These are phyloP conservation scores for Cheilosia impressa DNA, from an alignment of 2,888 invertebrate genomes.

Conservation along the genomic window DNA sequence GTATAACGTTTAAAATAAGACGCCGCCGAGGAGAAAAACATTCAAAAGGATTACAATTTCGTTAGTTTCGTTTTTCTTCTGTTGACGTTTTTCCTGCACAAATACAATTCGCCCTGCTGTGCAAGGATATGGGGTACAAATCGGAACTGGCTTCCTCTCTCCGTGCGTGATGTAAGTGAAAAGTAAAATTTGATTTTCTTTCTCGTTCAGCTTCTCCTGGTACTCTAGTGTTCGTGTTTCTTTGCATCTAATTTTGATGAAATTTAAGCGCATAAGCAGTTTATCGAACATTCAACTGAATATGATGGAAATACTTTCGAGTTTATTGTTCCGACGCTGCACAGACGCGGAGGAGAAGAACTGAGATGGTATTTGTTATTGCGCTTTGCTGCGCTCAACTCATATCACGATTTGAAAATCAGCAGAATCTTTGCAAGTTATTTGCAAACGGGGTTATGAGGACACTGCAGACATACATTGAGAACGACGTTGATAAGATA, in stretches of 20 bases:
- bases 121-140: slow-evolving; percentile 59
- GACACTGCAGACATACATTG: slow-evolving; percentile 28
- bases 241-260: slow-evolving; percentile 71
- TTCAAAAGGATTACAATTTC: slow-evolving; percentile 64
- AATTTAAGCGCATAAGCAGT: slow-evolving; percentile 71
- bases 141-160: slow-evolving; percentile 27
- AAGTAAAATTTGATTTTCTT: slow-evolving; percentile 70
- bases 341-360: not conserved
- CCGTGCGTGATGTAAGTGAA: slow-evolving; percentile 68
- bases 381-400: not conserved
- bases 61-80: slow-evolving; percentile 43
- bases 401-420: slow-evolving; percentile 39
- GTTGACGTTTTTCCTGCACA: not conserved
- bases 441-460: slow-evolving; percentile 43
- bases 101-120: slow-evolving; percentile 52
- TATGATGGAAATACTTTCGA: slow-evolving; percentile 62
- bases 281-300: slow-evolving; percentile 71
- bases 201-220: slow-evolving; percentile 18
- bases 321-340: slow-evolving; percentile 51
- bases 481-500: slow-evolving; percentile 32
- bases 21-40: slow-evolving; percentile 29
- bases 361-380: slow-evolving; percentile 11
- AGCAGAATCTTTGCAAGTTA: slow-evolving; percentile 30
- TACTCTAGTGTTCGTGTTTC: slow-evolving; percentile 15
- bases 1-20: slow-evolving; percentile 54